Conservation (phyloP, 2,113 vertebrate species). For the Calonectris borealis region DNA sequence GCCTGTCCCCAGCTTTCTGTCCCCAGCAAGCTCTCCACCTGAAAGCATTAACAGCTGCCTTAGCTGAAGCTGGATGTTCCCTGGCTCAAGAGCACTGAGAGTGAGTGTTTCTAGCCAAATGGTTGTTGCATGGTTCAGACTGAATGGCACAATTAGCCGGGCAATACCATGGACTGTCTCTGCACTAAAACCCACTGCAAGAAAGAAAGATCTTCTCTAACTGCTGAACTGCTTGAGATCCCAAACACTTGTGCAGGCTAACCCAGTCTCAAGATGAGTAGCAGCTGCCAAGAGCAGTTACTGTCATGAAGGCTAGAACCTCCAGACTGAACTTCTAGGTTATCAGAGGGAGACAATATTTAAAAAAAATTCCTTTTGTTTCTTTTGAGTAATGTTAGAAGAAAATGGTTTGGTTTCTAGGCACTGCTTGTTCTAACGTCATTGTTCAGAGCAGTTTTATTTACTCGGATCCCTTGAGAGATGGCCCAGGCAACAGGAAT, state of each 20-base stretch:
- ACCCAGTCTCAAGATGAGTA: not conserved
- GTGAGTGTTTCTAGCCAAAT: not conserved
- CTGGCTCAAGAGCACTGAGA: not conserved
- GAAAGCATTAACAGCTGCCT: accelerated
- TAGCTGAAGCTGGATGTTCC: not conserved
- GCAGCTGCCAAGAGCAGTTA: not conserved
- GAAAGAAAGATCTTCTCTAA: not conserved
- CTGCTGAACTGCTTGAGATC: not conserved
- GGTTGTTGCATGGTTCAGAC: not conserved
- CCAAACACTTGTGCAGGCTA: not conserved
- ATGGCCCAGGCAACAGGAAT: not conserved
- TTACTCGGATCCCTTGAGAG: not conserved
- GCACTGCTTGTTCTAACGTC: not conserved
- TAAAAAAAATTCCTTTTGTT: not conserved
- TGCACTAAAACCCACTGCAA: not conserved
- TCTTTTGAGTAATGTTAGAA: not conserved
- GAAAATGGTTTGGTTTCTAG: not conserved
- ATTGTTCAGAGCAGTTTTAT: not conserved
- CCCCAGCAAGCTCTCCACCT: not conserved
- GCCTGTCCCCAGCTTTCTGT: not conserved
- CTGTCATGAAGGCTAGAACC: not conserved
- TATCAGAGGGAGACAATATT: not conserved
- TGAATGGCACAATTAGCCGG: not conserved
- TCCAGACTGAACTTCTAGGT: not conserved
- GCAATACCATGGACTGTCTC: not conserved